Base-by-base conservation (phyloP, 2,888 invertebrate genomes). In the Eupithecia vulgata region DNA sequence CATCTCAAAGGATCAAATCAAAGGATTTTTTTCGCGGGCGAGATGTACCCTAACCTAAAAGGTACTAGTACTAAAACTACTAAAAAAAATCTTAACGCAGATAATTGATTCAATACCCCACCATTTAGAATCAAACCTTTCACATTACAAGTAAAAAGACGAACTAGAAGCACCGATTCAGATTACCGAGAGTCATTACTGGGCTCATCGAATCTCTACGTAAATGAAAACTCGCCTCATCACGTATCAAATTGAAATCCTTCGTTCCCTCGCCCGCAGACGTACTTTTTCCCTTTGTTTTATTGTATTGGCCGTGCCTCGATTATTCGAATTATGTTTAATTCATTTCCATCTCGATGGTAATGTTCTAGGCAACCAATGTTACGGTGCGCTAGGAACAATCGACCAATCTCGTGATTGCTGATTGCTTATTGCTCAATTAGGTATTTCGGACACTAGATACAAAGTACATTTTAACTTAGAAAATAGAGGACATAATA, bases 191-290 rank as follows among this genome's bases (percentile, higher is more conserved):
- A 65, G 72, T 75, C 72, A 75, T 72, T 75, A 75, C 75, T 52
- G 72, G 61, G 66, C 70, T 75, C 75, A 75, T 75, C 75, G 75
- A 75, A 75, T 75, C 75, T 75, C 84, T 84, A 88, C 88, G 85
- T 90, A 93, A 92, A 93, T 92, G 91, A 92, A 93, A 92, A 90
- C 91, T 90, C 89, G 90, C 88, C 90, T 91, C 93, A 94, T 94
- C 94, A 94, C 95, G 94, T 95, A 92, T 93, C 90, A 92, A 93
- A 94, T 94, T 94, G 94, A 92, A 94, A 95, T 94, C 93, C 92
- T 91, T 89, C 88, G 86, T 90, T 89, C 89, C 89, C 89, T 87
- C 89, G 75, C 90, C 91, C 91, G 89, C 91, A 89, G 87, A 84
- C 84, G 84, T 86, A 89, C 89, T 89, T 90, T 89, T 90, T 88